Conservation (phyloP, 2,888 invertebrate genomes). For the Tenthredo amoena region DNA sequence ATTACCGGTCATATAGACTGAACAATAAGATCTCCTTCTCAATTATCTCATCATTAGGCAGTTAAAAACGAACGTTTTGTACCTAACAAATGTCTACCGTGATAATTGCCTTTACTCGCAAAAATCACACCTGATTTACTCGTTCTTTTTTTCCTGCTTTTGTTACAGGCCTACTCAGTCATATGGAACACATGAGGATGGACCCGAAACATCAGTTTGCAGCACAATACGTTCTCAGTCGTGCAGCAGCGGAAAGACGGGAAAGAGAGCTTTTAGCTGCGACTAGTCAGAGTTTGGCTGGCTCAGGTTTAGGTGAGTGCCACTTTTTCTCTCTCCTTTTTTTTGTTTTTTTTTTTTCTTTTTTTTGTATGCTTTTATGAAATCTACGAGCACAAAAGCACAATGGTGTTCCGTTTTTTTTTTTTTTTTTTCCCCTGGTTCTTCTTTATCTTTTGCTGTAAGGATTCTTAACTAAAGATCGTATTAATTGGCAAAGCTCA, state of each 20-base stretch:
- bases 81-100: constrained; percentile 42
- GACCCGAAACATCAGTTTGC: constrained; percentile 98
- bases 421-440: too few species aligned
- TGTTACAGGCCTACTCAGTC: constrained; percentile 90
- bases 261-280: constrained; percentile 87
- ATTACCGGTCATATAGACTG: background rate
- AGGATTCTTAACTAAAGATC: background rate
- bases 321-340: background rate
- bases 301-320: constrained; percentile 75
- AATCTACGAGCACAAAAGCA: background rate
- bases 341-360: background rate
- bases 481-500: constrained; percentile 16
- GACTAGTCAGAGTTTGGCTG: constrained; percentile 66
- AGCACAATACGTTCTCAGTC: constrained; percentile 94
- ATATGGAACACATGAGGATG: constrained; percentile 98
- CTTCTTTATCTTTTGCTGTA: constrained; percentile 51
- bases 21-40: background rate
- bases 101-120: background rate
- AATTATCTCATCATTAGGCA: background rate
- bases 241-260: constrained; percentile 94
- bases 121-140: background rate
- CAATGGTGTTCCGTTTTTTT: background rate
- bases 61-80: background rate
- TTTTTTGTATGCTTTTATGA: background rate
- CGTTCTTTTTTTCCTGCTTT: background rate